Evolutionary conservation across 2,113 vertebrate genomes (phyloP), one percentile per base, ranked within the genome.

Genomic region (Gallinago paraguaiae): DNA sequence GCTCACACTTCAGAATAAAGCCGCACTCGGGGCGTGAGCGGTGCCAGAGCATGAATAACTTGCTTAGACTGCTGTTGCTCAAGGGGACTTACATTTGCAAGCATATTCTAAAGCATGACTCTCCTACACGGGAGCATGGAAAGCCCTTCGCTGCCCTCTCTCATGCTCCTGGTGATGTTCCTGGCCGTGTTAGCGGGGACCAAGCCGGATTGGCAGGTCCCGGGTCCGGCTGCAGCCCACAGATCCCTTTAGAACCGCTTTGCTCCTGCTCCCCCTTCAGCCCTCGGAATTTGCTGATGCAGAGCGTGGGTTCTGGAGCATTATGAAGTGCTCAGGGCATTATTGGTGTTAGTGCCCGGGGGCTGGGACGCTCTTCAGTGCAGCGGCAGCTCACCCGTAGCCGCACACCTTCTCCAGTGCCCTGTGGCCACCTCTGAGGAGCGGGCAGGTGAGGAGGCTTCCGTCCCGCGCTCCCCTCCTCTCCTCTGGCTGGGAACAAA

Each of bases 251-350:
- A 39, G 77, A 8, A 2, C 16, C 0, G 10, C 39, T 63, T 31
- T 17, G n/a, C 82, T n/a, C 1, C 45, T 0, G 0, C 27, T 46
- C 35, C 68, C 46, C 0, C 0, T 6, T 10, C 41, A 0, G 35
- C 1, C 2, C 8, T 16, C 30, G 61, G 2, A 7, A 1, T 9
- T 19, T 22, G 30, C 10, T 5, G 33, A 8, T 10, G 72, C 81
- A 5, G 4, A 39, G 46, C 0, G 3, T 1, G 11, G 25, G 25
- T 24, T 53, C 2, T 7, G 35, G 7, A 17, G 54, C 11, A 2
- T 7, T 4, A 6, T 0, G 19, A 41, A 14, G 2, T 7, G 65
- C 71, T 30, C 6, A 1, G 9, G 45, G 30, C 13, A 1, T 9
- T 51, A 2, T 4, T 20, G 82, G 35, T 18, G 18, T 24, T 2